Evolutionary conservation across 2,888 invertebrate species (phyloP).

Genomic region (Crioceris asparagi): DNA sequence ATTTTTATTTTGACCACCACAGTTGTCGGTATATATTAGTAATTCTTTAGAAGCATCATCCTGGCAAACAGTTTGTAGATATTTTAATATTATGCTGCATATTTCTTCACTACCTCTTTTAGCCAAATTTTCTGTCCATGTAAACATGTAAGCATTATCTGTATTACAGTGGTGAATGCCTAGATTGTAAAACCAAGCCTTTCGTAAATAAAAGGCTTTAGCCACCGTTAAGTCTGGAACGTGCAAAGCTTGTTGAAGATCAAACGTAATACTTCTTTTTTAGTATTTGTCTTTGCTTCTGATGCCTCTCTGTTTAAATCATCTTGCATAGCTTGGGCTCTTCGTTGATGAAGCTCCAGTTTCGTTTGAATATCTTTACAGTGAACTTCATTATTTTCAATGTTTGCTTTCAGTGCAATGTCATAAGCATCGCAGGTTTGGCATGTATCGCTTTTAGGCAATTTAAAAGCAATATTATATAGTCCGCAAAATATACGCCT

Average conservation of each 20-base stretch:
- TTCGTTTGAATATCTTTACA: not conserved
- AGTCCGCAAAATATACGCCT: slow-evolving; percentile 14
- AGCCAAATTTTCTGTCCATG: slow-evolving; percentile 14
- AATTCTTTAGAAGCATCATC: slow-evolving; percentile 3
- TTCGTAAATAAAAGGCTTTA: slow-evolving; percentile 17
- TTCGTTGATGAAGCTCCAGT: slow-evolving; percentile 9
- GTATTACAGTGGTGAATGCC: slow-evolving; percentile 18
- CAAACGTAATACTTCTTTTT: slow-evolving; percentile 14
- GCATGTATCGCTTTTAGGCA: slow-evolving; percentile 19
- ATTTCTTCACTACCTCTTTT: slow-evolving; percentile 18
- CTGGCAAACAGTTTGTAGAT: slow-evolving; percentile 7
- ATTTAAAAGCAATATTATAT: slow-evolving; percentile 18
- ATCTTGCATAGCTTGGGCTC: slow-evolving; percentile 13
- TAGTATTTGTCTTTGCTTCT: not conserved
- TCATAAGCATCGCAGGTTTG: slow-evolving; percentile 11
- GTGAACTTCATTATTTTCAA: not conserved
- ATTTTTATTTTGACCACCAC: slow-evolving; percentile 13
- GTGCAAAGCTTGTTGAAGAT: slow-evolving; percentile 18
- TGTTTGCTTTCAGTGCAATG: slow-evolving; percentile 1
- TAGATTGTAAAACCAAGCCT: slow-evolving; percentile 20
- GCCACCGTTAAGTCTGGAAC: slow-evolving; percentile 14
- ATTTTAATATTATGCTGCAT: slow-evolving; percentile 13
- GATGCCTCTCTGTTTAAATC: slow-evolving; percentile 5
- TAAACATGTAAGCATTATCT: slow-evolving; percentile 14
- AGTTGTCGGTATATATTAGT: slow-evolving; percentile 12